Base-by-base conservation (phyloP, 35 echinoderm and acorn worm species). In the Apostichopus parvimensis region DNA sequence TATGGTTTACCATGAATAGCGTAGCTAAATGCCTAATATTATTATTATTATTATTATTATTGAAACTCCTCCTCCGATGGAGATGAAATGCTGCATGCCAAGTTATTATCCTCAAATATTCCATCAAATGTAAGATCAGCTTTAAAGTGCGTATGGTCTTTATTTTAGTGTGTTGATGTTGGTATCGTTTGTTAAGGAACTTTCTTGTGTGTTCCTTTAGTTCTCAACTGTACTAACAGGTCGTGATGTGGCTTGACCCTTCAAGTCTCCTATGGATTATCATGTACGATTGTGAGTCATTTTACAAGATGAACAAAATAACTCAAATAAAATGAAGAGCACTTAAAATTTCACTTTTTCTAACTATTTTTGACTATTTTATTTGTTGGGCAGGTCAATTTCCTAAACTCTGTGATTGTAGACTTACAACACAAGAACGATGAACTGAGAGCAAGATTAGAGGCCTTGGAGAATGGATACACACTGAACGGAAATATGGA, bases 381-480 rank as follows among this genome's bases (percentile, higher is more conserved):
- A 91, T 89, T 77, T 61, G 1, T 83, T n/a, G 34, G 34, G 5
- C 72, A 98, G 94, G 95, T 99, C 0, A 94, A 92, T 22, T 99
- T 99, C 92, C 89, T 99, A 22, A 99, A 99, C 73, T 99, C 97
- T 10, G 97, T 99, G 5, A 99, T 99, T 56, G 97, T 96, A 23
- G 97, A 99, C 76, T 77, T 99, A 56, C 97, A 99, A 56, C 83
- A 94, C 15, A 99, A 99, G 80, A 99, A 99, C 54, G 97, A 99
- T 58, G 97, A 99, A 64, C 71, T 99, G 1, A 24, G 95, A 83
- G 90, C 85, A 9, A 80, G 88, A 57, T 45, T 99, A 21, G 97
- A 99, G 57, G 92, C 91, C 21, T 96, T 99, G 93, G 95, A 99
- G 65, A 87, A 92, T 54, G 92, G 97, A 54, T 93, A 85, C 54